These are phyloP conservation scores for Myioborus melanocephalus DNA, from an alignment of 2,797 vertebrate species.

Conservation along the genomic window DNA sequence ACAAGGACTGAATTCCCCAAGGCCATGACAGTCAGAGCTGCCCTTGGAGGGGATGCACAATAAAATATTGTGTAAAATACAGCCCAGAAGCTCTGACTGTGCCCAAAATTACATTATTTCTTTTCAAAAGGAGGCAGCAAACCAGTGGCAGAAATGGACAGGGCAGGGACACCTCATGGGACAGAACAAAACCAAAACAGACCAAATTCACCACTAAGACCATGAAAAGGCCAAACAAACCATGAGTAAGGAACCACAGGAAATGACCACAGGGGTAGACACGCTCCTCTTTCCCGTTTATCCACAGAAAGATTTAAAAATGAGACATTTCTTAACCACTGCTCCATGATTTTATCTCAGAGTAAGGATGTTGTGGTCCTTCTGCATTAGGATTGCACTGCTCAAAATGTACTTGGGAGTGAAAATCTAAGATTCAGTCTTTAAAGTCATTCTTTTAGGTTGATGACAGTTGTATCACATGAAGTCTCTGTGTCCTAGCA, in stretches of 20 bases:
- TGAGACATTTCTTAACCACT: neutral
- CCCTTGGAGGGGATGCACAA: accelerated
- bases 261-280: neutral
- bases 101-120: neutral
- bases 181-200: neutral
- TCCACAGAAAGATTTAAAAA: neutral
- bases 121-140: neutral
- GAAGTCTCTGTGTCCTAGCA: conserved; percentile 63
- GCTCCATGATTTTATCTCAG: neutral
- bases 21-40: neutral
- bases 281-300: neutral
- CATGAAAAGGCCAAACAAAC: neutral
- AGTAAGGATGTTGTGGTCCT: neutral
- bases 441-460: neutral
- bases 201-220: neutral
- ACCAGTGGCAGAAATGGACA: neutral
- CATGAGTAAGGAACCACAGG: neutral
- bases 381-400: neutral
- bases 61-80: neutral
- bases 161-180: neutral
- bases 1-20: neutral
- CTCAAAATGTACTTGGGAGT: neutral
- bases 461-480: conserved; percentile 20
- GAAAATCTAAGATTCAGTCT: neutral
- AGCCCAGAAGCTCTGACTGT: neutral